These are phyloP conservation scores for Cataglyphis hispanica DNA, from an alignment of 1,140 invertebrate species.

Conservation along the genomic window DNA sequence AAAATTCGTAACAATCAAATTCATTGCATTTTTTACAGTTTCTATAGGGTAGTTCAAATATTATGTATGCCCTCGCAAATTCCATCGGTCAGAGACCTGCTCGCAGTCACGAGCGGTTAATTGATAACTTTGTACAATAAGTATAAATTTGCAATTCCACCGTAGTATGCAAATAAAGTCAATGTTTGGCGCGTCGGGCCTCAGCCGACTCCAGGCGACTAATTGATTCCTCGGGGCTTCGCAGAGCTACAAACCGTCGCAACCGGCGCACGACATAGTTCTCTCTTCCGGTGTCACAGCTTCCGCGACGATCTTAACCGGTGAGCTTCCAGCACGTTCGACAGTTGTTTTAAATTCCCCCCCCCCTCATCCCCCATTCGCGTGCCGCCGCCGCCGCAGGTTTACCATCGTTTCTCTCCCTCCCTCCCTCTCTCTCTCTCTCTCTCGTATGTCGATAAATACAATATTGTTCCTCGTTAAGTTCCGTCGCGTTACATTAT, in stretches of 20 bases:
- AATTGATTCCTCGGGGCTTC: constrained; percentile 58
- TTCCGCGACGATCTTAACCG: constrained; percentile 43
- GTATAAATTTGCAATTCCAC: constrained; percentile 56
- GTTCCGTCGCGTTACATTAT: constrained; percentile 43
- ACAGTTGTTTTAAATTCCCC: constrained; percentile 54
- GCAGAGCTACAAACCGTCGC: not conserved
- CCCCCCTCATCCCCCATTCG: not conserved
- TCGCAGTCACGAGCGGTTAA: constrained; percentile 24
- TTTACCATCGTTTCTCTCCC: not conserved
- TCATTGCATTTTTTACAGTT: not conserved
- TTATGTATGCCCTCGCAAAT: not conserved
- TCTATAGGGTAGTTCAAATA: not conserved
- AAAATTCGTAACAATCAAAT: not conserved
- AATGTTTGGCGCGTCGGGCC: constrained; percentile 40
- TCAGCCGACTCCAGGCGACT: constrained; percentile 59
- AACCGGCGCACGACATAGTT: constrained; percentile 27
- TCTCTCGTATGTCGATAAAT: constrained; percentile 28
- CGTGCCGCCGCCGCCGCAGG: not conserved
- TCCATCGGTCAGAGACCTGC: not conserved
- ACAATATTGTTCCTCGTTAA: constrained; percentile 53
- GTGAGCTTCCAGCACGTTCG: constrained; percentile 41
- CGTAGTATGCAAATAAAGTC: constrained; percentile 54
- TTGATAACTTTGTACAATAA: constrained; percentile 51
- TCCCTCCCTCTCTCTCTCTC: not conserved
- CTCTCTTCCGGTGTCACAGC: constrained; percentile 22